Conservation (phyloP, 2,797 vertebrate genomes). For the Tympanoctomys barrerae region DNA sequence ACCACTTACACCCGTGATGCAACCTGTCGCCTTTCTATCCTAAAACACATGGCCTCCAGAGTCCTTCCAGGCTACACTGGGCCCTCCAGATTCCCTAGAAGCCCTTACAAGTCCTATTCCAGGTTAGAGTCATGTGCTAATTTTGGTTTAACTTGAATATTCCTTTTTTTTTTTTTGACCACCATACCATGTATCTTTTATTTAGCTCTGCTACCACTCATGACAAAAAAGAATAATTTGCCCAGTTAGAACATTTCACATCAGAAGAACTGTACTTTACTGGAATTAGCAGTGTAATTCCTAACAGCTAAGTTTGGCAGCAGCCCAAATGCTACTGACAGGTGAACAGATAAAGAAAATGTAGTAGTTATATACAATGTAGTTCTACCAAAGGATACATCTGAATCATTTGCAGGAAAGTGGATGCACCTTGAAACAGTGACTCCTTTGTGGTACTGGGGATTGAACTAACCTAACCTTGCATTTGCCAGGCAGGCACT, state of each 20-base stretch:
- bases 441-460: too few relatives aligned
- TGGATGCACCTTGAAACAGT: background rate
- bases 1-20: background rate
- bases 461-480: too few relatives aligned
- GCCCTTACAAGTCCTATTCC: background rate
- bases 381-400: background rate
- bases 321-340: background rate
- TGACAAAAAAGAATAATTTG: conserved; percentile 2
- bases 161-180: background rate
- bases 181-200: background rate
- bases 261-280: background rate
- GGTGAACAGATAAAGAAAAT: background rate
- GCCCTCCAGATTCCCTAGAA: background rate
- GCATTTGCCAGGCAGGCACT: too few relatives aligned
- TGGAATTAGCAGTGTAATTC: background rate
- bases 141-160: background rate
- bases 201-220: background rate
- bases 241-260: background rate
- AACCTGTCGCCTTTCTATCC: background rate
- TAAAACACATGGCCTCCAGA: background rate
- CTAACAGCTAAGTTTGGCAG: background rate
- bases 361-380: background rate
- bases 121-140: background rate
- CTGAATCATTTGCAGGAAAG: background rate
- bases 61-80: background rate